Evolutionary conservation across 2,113 vertebrate species (phyloP).

Genomic region (Cettia cetti): DNA sequence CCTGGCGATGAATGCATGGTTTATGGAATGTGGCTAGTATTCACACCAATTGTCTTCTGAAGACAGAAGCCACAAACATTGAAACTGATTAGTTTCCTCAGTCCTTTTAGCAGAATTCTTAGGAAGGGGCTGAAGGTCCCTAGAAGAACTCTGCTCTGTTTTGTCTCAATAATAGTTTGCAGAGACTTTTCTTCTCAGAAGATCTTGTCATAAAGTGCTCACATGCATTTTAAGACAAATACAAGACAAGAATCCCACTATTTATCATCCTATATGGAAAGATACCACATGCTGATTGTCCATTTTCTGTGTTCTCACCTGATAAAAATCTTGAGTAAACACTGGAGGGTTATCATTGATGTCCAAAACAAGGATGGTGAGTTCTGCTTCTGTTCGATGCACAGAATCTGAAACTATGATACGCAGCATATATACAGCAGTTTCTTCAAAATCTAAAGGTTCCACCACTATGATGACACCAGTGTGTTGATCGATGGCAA

Average conservation of each 20-base stretch:
- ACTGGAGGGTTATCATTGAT: conserved; percentile 89
- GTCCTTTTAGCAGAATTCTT: not conserved
- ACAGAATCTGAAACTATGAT: conserved; percentile 82
- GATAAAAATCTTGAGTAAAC: conserved; percentile 84
- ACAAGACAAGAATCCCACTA: not conserved
- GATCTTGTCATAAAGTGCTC: not conserved
- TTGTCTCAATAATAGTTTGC: not conserved
- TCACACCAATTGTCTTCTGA: not conserved
- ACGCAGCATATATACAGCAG: conserved; percentile 66
- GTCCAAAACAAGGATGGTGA: conserved; percentile 80
- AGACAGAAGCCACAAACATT: not conserved
- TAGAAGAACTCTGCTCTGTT: not conserved
- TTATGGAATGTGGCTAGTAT: not conserved
- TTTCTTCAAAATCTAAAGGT: conserved; percentile 85
- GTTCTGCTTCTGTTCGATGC: conserved; percentile 76
- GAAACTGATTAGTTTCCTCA: not conserved
- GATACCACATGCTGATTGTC: not conserved
- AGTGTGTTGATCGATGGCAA: conserved; percentile 78
- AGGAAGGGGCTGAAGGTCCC: not conserved
- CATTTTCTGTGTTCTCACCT: conserved; percentile 61
- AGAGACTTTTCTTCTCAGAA: not conserved
- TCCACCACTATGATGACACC: conserved; percentile 77
- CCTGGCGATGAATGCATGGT: not conserved
- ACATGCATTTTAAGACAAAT: not conserved
- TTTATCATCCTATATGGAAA: not conserved